Evolutionary conservation across 2,797 vertebrate species (phyloP).

Genomic region (Falco berigora): DNA sequence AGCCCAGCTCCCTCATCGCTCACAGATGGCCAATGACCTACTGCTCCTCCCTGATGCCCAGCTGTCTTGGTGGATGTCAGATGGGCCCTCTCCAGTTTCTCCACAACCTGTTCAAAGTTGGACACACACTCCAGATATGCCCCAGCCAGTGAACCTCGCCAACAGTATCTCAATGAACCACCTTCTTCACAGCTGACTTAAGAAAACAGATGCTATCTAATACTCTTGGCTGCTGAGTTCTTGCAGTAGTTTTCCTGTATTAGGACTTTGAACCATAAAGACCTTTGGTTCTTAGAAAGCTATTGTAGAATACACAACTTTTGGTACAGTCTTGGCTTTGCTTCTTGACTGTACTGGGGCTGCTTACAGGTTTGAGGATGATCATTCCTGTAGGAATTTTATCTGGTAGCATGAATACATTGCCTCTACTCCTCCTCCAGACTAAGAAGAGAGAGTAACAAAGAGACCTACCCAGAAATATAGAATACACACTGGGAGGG

Average conservation of each 20-base stretch:
- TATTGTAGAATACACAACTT: neutral
- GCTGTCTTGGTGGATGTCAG: neutral
- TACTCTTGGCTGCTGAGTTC: neutral
- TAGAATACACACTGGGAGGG: neutral
- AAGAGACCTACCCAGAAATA: neutral
- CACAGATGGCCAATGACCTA: neutral
- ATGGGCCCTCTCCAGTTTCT: neutral
- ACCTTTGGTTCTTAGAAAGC: neutral
- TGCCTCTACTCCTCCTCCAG: neutral
- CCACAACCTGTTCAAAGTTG: neutral
- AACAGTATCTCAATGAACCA: neutral
- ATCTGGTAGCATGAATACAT: neutral
- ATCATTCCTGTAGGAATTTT: neutral
- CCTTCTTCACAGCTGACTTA: neutral
- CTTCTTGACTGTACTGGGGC: neutral
- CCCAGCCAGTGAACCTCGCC: neutral
- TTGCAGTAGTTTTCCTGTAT: neutral
- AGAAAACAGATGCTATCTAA: neutral
- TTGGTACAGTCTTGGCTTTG: neutral
- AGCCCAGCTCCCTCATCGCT: neutral
- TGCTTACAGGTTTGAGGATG: neutral
- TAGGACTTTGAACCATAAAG: neutral
- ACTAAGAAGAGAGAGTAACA: neutral
- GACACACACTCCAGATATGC: neutral
- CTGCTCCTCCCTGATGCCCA: neutral